phyloP scores from a whole-genome alignment of 2,888 invertebrate species.

The Meiosimyza decipiens region DNA sequence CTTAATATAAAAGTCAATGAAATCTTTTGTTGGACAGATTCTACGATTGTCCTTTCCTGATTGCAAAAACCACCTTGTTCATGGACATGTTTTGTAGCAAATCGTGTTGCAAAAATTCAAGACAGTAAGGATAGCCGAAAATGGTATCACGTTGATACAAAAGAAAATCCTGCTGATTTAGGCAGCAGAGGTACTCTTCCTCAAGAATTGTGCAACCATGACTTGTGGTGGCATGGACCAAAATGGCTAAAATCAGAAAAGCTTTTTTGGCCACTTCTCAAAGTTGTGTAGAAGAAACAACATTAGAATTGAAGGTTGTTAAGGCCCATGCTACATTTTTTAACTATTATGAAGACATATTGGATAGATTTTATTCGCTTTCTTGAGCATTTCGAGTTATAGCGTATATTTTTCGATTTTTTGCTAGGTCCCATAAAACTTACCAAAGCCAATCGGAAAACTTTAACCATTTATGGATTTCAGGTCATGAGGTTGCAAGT shows the following conservation, averaged over 20 bases:
- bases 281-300: too few relatives aligned
- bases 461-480: not conserved
- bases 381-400: conserved; percentile 26
- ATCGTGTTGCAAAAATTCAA: too few relatives aligned
- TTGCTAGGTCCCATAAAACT: not conserved
- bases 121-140: too few relatives aligned
- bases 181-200: conserved; percentile 8
- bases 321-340: not conserved
- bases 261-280: too few relatives aligned
- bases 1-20: too few relatives aligned
- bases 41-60: too few relatives aligned
- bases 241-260: conserved; percentile 9
- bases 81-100: too few relatives aligned
- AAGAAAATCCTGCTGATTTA: too few relatives aligned
- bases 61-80: too few relatives aligned
- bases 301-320: conserved; percentile 16
- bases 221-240: conserved; percentile 25
- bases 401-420: conserved; percentile 25
- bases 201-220: conserved; percentile 13
- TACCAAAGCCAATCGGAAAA: not conserved
- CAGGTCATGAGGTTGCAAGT: not conserved
- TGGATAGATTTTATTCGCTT: conserved; percentile 10
- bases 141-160: too few relatives aligned
- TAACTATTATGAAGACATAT: conserved; percentile 8
- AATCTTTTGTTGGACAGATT: too few relatives aligned